Evolutionary conservation across 1,140 invertebrate species (phyloP).

Genomic region (Nasonia vitripennis): DNA sequence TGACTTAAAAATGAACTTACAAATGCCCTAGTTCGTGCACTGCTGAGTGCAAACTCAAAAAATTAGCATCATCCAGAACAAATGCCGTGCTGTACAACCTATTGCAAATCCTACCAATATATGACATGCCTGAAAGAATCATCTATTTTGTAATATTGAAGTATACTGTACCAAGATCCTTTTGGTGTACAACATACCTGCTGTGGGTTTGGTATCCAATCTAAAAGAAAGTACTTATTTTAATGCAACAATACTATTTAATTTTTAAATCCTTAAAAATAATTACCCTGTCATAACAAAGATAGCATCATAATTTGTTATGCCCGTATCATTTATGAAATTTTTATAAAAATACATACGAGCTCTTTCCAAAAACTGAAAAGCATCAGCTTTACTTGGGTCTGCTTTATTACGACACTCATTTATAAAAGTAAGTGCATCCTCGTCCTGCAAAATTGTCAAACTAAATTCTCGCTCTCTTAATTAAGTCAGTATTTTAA

Average conservation of each 20-base stretch:
- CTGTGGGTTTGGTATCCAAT: constrained; percentile 10
- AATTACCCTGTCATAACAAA: constrained; percentile 19
- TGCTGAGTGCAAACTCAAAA: not conserved
- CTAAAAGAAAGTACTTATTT: not conserved
- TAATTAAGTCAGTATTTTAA: not conserved
- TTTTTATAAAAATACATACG: constrained; percentile 18
- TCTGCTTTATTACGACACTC: not conserved
- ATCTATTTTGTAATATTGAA: not conserved
- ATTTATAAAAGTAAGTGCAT: constrained; percentile 1
- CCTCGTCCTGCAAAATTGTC: not conserved
- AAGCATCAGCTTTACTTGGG: not conserved
- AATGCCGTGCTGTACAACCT: constrained; percentile 14
- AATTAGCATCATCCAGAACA: constrained; percentile 17
- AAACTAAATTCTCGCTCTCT: not conserved
- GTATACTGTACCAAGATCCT: not conserved
- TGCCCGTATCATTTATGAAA: constrained; percentile 4
- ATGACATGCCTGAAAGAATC: constrained; percentile 14
- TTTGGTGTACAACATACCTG: not conserved
- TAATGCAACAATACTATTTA: not conserved
- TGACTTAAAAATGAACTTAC: not conserved
- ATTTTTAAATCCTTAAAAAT: not conserved
- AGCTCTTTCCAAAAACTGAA: constrained; percentile 6
- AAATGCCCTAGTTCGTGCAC: constrained; percentile 29
- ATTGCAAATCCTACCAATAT: constrained; percentile 27
- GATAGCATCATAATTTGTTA: constrained; percentile 19